Conservation (phyloP, 2,113 vertebrate species). For the Ictalurus furcatus region DNA sequence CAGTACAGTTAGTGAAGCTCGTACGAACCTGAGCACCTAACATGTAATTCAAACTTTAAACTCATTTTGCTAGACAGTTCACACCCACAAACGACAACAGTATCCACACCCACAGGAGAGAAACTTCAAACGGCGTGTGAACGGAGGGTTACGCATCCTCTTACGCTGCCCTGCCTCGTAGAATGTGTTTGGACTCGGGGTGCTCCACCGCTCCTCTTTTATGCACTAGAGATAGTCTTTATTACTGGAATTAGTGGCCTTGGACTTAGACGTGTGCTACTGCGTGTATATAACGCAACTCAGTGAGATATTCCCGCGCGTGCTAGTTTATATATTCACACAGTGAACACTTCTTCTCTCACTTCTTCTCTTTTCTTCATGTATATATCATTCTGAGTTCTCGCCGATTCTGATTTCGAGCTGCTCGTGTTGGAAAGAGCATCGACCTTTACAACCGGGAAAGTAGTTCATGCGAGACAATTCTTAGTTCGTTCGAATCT, state of each 20-base stretch:
- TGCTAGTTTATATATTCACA: slow-evolving; percentile 53
- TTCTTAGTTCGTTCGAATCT: neutral
- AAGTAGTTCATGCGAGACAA: neutral
- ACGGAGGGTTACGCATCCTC: slow-evolving; percentile 57
- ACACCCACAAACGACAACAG: neutral
- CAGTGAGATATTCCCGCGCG: slow-evolving; percentile 1
- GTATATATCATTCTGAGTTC: neutral
- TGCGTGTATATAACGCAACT: slow-evolving; percentile 37
- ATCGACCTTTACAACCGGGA: neutral
- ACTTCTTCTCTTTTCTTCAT: neutral
- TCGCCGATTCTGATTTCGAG: slow-evolving; percentile 1
- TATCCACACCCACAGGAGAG: neutral
- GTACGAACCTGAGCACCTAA: neutral
- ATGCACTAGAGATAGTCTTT: slow-evolving; percentile 67
- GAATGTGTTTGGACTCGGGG: slow-evolving; percentile 61
- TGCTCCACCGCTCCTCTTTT: slow-evolving; percentile 52
- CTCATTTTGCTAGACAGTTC: neutral
- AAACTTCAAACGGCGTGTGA: neutral
- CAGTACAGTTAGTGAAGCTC: too few relatives aligned
- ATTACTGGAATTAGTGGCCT: slow-evolving; percentile 70
- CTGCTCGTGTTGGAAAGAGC: neutral
- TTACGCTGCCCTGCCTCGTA: slow-evolving; percentile 61
- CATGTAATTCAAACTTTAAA: neutral
- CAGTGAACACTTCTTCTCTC: neutral
- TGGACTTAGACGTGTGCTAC: slow-evolving; percentile 57